Evolutionary conservation across 2,113 vertebrate genomes (phyloP), one percentile per base, ranked within the genome.

Genomic region (Alosa alosa): DNA sequence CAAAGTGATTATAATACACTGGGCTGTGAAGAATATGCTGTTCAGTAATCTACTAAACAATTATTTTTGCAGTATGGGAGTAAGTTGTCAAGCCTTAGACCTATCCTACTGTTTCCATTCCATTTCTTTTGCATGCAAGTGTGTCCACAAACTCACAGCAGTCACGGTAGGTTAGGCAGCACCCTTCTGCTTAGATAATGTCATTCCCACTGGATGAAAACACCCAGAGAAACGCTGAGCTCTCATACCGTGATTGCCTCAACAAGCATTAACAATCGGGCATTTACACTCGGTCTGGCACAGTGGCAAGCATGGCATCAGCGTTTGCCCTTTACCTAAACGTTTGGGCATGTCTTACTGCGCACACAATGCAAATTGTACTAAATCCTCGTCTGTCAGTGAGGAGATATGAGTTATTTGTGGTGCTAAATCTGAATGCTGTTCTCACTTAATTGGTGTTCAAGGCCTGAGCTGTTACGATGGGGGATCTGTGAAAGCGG

Each of bases 381-480:
- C 64, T 60, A 20, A 60, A 72, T 72, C 31, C 25, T 36, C 13
- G 1, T 78, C 72, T 36, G 72, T 39, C 72, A 36, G 4, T 1
- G 11, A 36, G 64, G 72, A 31, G 72, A 78, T 78, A 15, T 18
- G 36, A 78, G 72, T 15, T 78, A 36, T 78, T 75, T 36, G 3
- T 68, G 8, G 64, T 9, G 7, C 64, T 68, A 68, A 68, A 68
- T 31, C 6, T 36, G 10, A 36, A 78, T 31, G 25, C 31, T 78
- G 72, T 15, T 78, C 72, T 78, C 72, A 78, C 72, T 36, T 36
- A 78, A 78, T 78, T 78, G 72, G 72, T 78, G 72, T 78, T 78
- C 72, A 13, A 17, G 72, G 72, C 72, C 31, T 13, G 72, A 39
- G 72, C 72, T 78, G 10, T 78, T 78, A 78, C 11, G 18, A 78